Percentiles rank a stretch among this genome's conserved stretches.
These are phyloP conservation scores for Tonatia bakeri DNA, from an alignment of 2,113 vertebrate genomes.

Conservation along the genomic window DNA sequence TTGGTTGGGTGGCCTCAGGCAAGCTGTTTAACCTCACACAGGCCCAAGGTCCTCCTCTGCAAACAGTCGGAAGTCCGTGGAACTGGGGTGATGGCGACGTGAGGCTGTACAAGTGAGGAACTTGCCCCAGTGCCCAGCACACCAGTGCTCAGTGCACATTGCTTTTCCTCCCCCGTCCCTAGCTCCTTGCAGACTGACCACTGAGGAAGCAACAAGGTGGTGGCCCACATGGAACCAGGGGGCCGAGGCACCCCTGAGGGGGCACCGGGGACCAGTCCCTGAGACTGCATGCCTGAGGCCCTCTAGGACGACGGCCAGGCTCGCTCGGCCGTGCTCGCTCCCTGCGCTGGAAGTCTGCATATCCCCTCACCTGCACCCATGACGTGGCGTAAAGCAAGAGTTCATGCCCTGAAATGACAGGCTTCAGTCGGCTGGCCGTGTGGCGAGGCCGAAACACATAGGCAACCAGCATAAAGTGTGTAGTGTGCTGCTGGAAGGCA, in stretches of 20 bases:
- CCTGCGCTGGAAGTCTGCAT: neutral
- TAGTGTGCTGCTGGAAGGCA: neutral
- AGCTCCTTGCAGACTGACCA: neutral
- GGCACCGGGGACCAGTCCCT: neutral
- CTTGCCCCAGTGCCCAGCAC: neutral
- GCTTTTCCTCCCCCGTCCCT: neutral
- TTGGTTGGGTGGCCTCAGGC: neutral
- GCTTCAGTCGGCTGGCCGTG: neutral
- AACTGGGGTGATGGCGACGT: accelerated
- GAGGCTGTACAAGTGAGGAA: accelerated
- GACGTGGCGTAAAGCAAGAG: neutral
- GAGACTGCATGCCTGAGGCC: accelerated
- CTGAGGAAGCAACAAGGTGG: neutral
- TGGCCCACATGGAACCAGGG: neutral
- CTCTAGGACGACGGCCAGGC: neutral
- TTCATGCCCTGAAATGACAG: neutral
- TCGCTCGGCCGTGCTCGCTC: accelerated
- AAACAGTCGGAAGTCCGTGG: accelerated
- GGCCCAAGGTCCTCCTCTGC: neutral
- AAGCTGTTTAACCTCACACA: accelerated
- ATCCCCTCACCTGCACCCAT: neutral
- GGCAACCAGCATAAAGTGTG: neutral
- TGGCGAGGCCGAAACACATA: neutral
- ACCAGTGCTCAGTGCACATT: accelerated
- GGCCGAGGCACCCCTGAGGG: neutral